Evolutionary conservation across 1,140 invertebrate species (phyloP).

Genomic region (Bombus waltoni): DNA sequence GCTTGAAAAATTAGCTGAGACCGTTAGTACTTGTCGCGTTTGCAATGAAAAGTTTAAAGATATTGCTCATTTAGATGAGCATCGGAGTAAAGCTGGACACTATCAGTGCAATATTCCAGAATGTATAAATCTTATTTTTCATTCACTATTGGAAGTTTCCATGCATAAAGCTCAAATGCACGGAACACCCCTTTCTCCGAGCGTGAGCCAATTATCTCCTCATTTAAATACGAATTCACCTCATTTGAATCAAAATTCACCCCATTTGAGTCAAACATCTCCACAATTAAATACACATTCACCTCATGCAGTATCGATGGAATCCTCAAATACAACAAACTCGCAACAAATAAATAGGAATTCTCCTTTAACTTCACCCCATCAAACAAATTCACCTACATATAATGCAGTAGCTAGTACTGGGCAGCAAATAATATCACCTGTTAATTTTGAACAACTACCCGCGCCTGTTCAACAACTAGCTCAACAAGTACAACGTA

Average conservation of each 20-base stretch:
- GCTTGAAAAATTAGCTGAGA: constrained; percentile 80
- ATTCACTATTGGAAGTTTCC: constrained; percentile 74
- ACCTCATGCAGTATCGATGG: constrained; percentile 50
- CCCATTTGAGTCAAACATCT: constrained; percentile 66
- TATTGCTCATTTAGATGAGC: constrained; percentile 78
- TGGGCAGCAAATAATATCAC: constrained; percentile 72
- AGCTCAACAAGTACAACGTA: constrained; percentile 82
- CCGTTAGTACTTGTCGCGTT: constrained; percentile 78
- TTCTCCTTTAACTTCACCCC: constrained; percentile 73
- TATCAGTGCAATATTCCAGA: constrained; percentile 81
- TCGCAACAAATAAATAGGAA: constrained; percentile 59
- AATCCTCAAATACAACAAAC: constrained; percentile 62
- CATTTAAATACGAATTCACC: constrained; percentile 70
- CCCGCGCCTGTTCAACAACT: constrained; percentile 82
- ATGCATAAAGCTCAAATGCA: constrained; percentile 79
- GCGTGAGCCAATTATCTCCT: constrained; percentile 69
- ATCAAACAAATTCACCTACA: constrained; percentile 75
- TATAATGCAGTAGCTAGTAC: constrained; percentile 52
- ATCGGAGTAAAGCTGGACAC: constrained; percentile 79
- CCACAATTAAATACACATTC: constrained; percentile 65
- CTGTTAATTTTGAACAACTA: constrained; percentile 79
- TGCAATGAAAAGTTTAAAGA: constrained; percentile 82
- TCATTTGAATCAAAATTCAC: constrained; percentile 67
- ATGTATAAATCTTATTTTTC: constrained; percentile 76
- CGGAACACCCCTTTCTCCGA: constrained; percentile 73